Evolutionary conservation across 2,113 vertebrate genomes (phyloP), one percentile per base, ranked within the genome.

Genomic region (Hippocampus guttulatus): DNA sequence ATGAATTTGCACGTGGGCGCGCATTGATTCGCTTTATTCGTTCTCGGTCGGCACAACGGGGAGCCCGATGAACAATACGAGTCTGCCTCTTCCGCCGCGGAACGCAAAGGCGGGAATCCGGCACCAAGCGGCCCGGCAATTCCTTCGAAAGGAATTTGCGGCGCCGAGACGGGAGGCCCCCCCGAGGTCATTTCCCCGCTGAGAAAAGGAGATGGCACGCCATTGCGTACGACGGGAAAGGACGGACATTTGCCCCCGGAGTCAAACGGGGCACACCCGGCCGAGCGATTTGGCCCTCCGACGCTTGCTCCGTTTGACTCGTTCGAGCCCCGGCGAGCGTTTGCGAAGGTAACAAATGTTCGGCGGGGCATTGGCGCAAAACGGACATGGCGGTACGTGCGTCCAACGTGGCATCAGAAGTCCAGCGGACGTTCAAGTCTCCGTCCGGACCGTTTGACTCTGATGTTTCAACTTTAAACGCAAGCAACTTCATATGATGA

Each of bases 131-230:
- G 69, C 75, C 79, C 74, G 77, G 69, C 64, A 65, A 82, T 78
- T 63, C 49, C 75, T 81, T 83, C 75, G 73, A 43, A 68, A 73
- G 64, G 78, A 79, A 74, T 75, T 76, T 80, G 72, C 63, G 15
- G 11, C 25, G 68, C 65, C 1, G 21, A 27, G 49, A 70, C 74
- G 57, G 70, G 69, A 82, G 70, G 73, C 69, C 30, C 69, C 30
- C 61, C 67, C 33, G 68, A 78, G 25, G 77, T 79, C 67, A 65
- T 71, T 76, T 74, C 25, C 57, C 25, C 20, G 58, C 41, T 3
- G 47, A 64, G 21, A 52, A 51, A 70, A 41, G 3, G 5, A 41
- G 15, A 64, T 63, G 54, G 1, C 40, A 45, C 10, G 14, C 40
- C 21, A 20, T 66, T 55, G 27, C 30, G 68, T 65, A 62, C n/a